These are phyloP conservation scores for Himalopsyche japonica DNA, from an alignment of 2,888 invertebrate genomes.

Conservation along the genomic window DNA sequence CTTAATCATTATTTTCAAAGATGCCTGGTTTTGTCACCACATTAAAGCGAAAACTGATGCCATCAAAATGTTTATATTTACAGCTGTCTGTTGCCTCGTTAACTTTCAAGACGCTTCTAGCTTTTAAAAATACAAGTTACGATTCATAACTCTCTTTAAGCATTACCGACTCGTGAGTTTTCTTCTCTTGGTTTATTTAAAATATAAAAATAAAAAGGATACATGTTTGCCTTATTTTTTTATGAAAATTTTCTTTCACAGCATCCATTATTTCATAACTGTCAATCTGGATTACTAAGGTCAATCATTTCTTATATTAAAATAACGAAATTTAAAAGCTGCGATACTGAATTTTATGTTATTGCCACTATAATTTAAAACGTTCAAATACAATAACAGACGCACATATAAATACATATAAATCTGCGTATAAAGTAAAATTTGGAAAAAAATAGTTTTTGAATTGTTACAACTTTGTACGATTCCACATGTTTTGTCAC, in stretches of 20 bases:
- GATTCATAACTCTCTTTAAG: background rate
- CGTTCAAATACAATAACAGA: no score
- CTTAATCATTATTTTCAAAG: background rate
- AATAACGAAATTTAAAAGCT: background rate
- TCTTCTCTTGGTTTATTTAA: background rate
- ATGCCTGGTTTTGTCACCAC: background rate
- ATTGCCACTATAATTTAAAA: no score
- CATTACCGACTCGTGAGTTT: background rate
- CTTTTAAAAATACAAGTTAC: background rate
- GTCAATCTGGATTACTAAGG: background rate
- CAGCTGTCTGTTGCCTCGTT: background rate
- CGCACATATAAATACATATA: no score
- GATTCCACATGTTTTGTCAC: no score
- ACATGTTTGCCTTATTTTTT: background rate
- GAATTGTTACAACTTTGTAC: no score
- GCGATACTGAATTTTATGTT: no score
- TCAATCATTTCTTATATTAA: background rate
- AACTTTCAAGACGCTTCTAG: background rate
- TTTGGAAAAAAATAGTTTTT: no score
- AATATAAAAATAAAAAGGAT: background rate
- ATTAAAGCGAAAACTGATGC: slow-evolving; percentile 1
- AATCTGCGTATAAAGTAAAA: no score
- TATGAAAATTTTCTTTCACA: background rate
- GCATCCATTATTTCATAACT: background rate
- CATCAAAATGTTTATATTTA: background rate